Evolutionary conservation across 2,888 invertebrate species (phyloP).

Genomic region (Encarsia formosa): DNA sequence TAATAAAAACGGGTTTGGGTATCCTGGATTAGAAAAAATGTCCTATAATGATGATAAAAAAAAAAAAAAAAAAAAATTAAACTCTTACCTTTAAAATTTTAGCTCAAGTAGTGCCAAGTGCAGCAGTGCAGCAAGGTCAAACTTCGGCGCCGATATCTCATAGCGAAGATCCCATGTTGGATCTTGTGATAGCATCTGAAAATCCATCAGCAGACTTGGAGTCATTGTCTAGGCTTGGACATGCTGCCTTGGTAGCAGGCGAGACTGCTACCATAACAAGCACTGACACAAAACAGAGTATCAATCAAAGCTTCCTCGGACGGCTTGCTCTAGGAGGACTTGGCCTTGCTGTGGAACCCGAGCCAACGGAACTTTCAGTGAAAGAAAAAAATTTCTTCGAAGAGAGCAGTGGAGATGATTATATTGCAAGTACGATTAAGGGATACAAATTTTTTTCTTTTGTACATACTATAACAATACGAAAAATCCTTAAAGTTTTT

Average conservation of each 20-base stretch:
- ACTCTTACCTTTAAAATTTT: too few relatives aligned
- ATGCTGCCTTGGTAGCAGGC: slow-evolving; percentile 36
- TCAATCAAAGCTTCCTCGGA: slow-evolving; percentile 42
- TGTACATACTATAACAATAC: too few relatives aligned
- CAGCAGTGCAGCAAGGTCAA: background rate
- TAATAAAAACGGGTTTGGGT: too few relatives aligned
- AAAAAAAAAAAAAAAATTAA: too few relatives aligned
- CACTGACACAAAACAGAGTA: slow-evolving; percentile 35
- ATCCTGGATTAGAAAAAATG: too few relatives aligned
- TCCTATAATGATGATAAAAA: too few relatives aligned
- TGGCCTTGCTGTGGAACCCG: slow-evolving; percentile 11
- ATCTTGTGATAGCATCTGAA: slow-evolving; percentile 46
- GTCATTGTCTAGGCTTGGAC: slow-evolving; percentile 41
- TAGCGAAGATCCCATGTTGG: slow-evolving; percentile 43
- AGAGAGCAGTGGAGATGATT: slow-evolving; percentile 46
- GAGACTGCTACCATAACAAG: slow-evolving; percentile 32
- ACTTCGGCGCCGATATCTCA: background rate
- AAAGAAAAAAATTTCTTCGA: slow-evolving; percentile 30
- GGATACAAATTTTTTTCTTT: too few relatives aligned
- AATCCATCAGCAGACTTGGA: slow-evolving; percentile 41
- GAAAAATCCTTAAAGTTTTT: too few relatives aligned
- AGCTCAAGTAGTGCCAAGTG: too few relatives aligned
- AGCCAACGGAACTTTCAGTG: background rate
- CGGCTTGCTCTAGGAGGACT: slow-evolving; percentile 32
- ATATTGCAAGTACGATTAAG: slow-evolving; percentile 40